Base-by-base conservation (phyloP, 1,140 invertebrate genomes). In the Lithobius niger region DNA sequence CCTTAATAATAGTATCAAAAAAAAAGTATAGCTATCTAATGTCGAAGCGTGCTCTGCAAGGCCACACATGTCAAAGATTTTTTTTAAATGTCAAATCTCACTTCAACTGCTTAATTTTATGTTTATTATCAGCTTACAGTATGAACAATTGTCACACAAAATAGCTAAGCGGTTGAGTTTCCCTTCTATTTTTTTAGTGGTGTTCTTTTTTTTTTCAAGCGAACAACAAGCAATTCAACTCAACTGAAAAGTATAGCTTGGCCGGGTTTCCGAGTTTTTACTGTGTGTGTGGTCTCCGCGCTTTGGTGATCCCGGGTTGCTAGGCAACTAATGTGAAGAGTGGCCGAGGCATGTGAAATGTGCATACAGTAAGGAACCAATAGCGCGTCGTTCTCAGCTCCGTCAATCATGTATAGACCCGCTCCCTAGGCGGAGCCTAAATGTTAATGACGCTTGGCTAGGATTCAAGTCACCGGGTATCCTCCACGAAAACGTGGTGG, bases 271-370 rank as follows among this genome's bases (percentile, higher is more conserved):
- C 31, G n/a, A n/a, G n/a, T n/a, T n/a, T n/a, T n/a, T 36, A n/a
- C 31, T 6, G 6, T 36, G 43, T 45, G 43, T 45, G 43, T 45
- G 43, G 43, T 50, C 48, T 27, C 6, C 27, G 24, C 19, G 27
- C 48, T 50, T 50, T 25, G 22, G 48, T 50, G 48, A 27, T 50
- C 48, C 27, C 18, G 31, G 31, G 48, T 50, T 50, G 48, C 48
- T 27, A 50, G 22, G 48, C 27, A 50, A 50, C 48, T 50, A 50
- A 50, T 50, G 48, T 50, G 19, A 27, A 26, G n/a, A n/a, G n/a
- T n/a, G 21, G 24, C 27, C 10, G 48, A 50, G 48, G 27, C 27
- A 50, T 27, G 25, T 13, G 22, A 50, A 50, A 50, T 21, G 43
- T 45, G 43, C 43, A 45, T 19, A 19, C 16, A 19, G 6, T n/a